Evolutionary conservation across 2,113 vertebrate genomes (phyloP).

Genomic region (Pollachius pollachius): DNA sequence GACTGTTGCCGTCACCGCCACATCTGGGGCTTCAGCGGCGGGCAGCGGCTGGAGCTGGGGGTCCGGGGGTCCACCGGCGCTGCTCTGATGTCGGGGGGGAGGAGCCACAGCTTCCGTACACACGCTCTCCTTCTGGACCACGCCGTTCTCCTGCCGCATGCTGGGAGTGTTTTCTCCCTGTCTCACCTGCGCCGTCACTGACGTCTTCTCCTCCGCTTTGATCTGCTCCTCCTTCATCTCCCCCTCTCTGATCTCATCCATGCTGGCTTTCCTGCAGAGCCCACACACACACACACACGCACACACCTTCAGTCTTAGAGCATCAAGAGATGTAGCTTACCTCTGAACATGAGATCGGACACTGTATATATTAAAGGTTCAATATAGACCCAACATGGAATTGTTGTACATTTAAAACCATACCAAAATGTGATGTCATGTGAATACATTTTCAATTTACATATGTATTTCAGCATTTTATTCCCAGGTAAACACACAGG

Average conservation of each 20-base stretch:
- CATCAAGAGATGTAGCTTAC: too few relatives aligned
- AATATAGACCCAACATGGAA: too few relatives aligned
- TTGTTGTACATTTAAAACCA: too few relatives aligned
- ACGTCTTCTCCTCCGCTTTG: constrained; percentile 1
- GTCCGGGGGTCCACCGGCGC: not conserved
- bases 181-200: constrained; percentile 5
- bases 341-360: too few relatives aligned
- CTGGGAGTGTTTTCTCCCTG: constrained; percentile 11
- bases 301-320: too few relatives aligned
- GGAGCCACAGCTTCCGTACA: not conserved
- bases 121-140: constrained; percentile 15
- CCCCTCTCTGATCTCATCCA: not conserved
- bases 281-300: too few relatives aligned
- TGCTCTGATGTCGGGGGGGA: not conserved
- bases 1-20: not conserved
- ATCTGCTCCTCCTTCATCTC: too few relatives aligned
- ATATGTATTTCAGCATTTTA: too few relatives aligned
- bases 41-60: not conserved
- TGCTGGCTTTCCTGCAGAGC: constrained; percentile 21
- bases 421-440: too few relatives aligned
- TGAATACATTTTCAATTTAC: too few relatives aligned
- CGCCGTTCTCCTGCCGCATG: constrained; percentile 48
- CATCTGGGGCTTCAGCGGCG: not conserved
- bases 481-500: too few relatives aligned
- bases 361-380: too few relatives aligned